Base-by-base conservation (phyloP, 1,140 invertebrate species). In the Drusus annulatus region DNA sequence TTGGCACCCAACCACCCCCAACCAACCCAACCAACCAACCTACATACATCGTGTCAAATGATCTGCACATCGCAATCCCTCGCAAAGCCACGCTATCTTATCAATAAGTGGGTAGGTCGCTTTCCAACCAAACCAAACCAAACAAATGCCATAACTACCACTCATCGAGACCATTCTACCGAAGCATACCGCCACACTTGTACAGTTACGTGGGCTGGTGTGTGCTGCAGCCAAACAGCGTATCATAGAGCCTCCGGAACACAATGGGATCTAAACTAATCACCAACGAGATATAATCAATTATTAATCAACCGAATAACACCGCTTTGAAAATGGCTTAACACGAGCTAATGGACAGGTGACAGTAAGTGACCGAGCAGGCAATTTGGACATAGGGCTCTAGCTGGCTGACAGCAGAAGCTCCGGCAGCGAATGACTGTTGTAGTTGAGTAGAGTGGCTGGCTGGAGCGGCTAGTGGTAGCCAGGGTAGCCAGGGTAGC, bases 271-370 rank as follows among this genome's bases (percentile, higher is more conserved):
- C 31, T 31, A 10, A 28, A 50, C 17, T 50, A n/a, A 23, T 45
- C 68, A 19, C 31, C 17, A 74, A 52, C 13, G 23, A 28, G 36
- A 74, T 54, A 74, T 69, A 69, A 69, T 74, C 50, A 74, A 31
- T 45, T 25, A 63, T 74, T 56, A 74, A 56, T 54, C 50, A 52
- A 74, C 50, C 69, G 69, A 74, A 54, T 74, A 74, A 74, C 69
- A 74, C 69, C 69, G 69, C 69, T 74, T 74, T 19, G 16, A 69
- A 45, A 69, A 63, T 63, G 65, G 69, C 69, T 74, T 74, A 52
- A 74, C 69, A 19, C 50, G 51, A 50, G 68, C 68, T 71, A 71
- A 71, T 51, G 68, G 19, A 45, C 16, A 71, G 62, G 21, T 65
- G 68, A 71, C 68, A 17, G 28, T 25, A 17, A 65, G 31, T 17